phyloP scores from a whole-genome alignment of 35 echinoderm and acorn worm species.

The Holothuria glaberrima region DNA sequence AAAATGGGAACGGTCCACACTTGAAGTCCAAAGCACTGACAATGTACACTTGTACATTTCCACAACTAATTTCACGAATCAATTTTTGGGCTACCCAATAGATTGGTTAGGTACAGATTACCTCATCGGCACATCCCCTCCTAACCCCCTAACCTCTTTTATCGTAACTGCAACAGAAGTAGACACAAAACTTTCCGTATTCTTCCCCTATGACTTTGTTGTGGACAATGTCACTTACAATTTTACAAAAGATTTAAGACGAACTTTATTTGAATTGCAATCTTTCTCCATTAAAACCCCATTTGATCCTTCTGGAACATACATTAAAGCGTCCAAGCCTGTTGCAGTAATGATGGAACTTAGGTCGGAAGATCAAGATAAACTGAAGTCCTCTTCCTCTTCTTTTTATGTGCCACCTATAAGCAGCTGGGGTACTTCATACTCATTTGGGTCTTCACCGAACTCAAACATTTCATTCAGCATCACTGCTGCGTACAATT shows the following conservation, averaged over 20 bases:
- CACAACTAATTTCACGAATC: background rate
- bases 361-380: background rate
- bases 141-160: no score
- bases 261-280: background rate
- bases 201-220: background rate
- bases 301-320: background rate
- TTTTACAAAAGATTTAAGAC: conserved; percentile 7
- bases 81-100: background rate
- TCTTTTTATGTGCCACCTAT: background rate
- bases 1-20: background rate
- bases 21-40: background rate
- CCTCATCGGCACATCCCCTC: background rate
- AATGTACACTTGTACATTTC: background rate
- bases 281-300: background rate
- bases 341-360: conserved; percentile 17
- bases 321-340: background rate
- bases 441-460: background rate
- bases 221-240: background rate
- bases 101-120: background rate
- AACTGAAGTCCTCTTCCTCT: background rate
- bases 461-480: background rate
- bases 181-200: conserved; percentile 2
- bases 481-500: background rate
- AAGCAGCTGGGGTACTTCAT: background rate
- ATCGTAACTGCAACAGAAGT: background rate